Percentiles rank a stretch among this genome's conserved stretches.
Conservation (phyloP, 2,797 vertebrate genomes). For the Ptychadena robeensis region DNA sequence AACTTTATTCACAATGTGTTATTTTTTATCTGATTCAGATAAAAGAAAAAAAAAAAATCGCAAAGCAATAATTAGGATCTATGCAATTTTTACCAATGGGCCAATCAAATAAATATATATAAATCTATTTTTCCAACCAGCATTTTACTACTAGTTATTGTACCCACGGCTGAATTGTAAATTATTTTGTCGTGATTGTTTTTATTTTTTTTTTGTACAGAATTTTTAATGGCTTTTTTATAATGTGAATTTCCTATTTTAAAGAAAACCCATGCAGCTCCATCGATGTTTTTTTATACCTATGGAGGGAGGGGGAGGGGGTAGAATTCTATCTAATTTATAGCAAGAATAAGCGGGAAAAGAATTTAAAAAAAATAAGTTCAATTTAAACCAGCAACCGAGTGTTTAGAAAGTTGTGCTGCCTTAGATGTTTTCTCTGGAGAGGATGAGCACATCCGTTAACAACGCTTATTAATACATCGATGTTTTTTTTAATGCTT, state of each 20-base stretch:
- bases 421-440: slow-evolving; percentile 86
- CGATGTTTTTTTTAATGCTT: not conserved
- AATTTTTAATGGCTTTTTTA: slow-evolving; percentile 90
- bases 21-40: slow-evolving; percentile 79
- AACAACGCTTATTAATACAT: not conserved
- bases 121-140: slow-evolving; percentile 91
- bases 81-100: slow-evolving; percentile 92
- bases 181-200: slow-evolving; percentile 93
- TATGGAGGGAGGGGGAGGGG: no score
- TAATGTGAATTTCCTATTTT: slow-evolving; percentile 88
- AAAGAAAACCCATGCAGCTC: slow-evolving; percentile 81
- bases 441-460: slow-evolving; percentile 62
- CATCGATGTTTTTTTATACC: slow-evolving; percentile 89
- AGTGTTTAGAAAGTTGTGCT: slow-evolving; percentile 86
- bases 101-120: slow-evolving; percentile 87
- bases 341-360: slow-evolving; percentile 73
- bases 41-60: slow-evolving; percentile 79
- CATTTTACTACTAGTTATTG: slow-evolving; percentile 87
- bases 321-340: slow-evolving; percentile 88
- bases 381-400: slow-evolving; percentile 86
- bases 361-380: slow-evolving; percentile 60
- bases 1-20: slow-evolving; percentile 76
- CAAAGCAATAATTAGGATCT: slow-evolving; percentile 95
- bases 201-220: slow-evolving; percentile 89
- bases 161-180: slow-evolving; percentile 86